Evolutionary conservation across 2,113 vertebrate species (phyloP).

Genomic region (Orientallactaga bullata): DNA sequence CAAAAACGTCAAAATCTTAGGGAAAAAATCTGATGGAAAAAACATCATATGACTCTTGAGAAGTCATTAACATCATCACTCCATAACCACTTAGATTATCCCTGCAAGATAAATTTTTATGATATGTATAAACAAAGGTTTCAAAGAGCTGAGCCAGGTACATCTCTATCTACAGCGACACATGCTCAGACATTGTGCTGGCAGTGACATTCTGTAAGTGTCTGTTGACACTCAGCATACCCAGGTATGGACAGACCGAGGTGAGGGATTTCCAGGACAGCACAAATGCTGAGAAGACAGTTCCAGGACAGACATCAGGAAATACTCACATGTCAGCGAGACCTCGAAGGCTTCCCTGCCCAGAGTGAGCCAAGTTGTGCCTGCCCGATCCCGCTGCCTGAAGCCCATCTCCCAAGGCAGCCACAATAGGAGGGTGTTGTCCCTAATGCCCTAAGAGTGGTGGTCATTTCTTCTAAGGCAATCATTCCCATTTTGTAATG

Average conservation of each 20-base stretch:
- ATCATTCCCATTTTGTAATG: neutral
- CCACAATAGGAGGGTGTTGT: neutral
- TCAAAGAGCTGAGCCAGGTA: neutral
- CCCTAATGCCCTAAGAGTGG: neutral
- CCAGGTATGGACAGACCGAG: neutral
- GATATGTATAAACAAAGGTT: neutral
- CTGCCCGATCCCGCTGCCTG: neutral
- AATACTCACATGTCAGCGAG: neutral
- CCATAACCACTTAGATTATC: neutral
- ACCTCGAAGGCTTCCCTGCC: neutral
- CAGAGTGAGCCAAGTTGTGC: neutral
- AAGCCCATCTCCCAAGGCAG: neutral
- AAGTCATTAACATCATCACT: neutral
- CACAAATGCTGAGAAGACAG: neutral
- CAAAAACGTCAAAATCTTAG: neutral
- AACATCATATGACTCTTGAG: neutral
- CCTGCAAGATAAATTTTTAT: neutral
- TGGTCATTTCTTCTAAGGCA: neutral
- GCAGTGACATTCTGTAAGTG: neutral
- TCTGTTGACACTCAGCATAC: neutral
- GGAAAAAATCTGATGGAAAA: neutral
- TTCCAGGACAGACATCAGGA: neutral
- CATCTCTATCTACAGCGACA: neutral
- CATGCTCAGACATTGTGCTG: neutral
- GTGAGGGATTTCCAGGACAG: neutral